Evolutionary conservation across 2,113 vertebrate genomes (phyloP), one percentile per base, ranked within the genome.

Genomic region (Onychostoma macrolepis): DNA sequence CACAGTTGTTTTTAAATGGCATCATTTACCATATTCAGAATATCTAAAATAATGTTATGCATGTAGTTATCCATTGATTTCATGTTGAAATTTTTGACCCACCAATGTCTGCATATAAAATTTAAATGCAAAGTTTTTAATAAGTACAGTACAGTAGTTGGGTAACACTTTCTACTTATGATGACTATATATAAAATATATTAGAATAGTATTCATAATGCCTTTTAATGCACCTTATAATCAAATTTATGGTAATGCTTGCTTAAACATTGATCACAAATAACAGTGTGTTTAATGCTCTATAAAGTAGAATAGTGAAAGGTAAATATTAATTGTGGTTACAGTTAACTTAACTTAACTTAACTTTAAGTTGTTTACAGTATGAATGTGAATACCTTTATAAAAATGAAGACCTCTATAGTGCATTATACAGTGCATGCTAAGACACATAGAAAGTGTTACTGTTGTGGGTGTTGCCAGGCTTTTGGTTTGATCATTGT

Each of bases 311-410:
- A 77, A 48, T 28, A 48, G 56, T 41, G 12, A n/a, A 76, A 77
- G 24, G 19, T 58, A 58, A n/a, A 61, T 76, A 45, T 26, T 76
- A 45, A 78, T 12, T 53, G 76, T 10, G 76, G 76, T 78, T 53
- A 50, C 45, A 9, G 26, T n/a, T n/a, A n/a, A n/a, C n/a, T n/a
- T n/a, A n/a, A n/a, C n/a, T n/a, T n/a, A n/a, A n/a, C n/a, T n/a
- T n/a, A n/a, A n/a, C n/a, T n/a, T n/a, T n/a, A n/a, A n/a, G n/a
- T 50, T 33, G 10, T 78, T 53, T 78, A 78, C 45, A 53, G 4
- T 19, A 78, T 78, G 8, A 28, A 78, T 78, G 76, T 77, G 15
- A 30, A 50, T 26, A 53, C 13, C 43, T 17, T 75, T 76, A 45
- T 33, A 76, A 8, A 77, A 77, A 19, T 19, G 43, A 78, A 53